These are phyloP conservation scores for Suricata suricatta DNA, from an alignment of 2,113 vertebrate species.

Conservation along the genomic window DNA sequence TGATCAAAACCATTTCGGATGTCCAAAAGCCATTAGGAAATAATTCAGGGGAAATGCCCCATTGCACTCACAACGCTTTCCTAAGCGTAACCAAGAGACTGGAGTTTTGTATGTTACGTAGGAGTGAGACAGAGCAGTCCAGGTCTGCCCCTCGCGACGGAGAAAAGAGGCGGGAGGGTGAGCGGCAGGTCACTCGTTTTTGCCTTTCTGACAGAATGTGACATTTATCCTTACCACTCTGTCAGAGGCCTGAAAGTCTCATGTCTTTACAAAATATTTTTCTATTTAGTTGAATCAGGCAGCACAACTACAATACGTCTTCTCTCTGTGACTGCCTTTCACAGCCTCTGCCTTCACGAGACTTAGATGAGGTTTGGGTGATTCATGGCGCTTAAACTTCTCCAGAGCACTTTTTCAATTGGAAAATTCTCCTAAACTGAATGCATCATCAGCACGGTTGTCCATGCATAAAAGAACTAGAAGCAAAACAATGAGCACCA, in stretches of 20 bases:
- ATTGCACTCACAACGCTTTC: background rate
- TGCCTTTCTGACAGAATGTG: constrained; percentile 60
- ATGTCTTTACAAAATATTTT: constrained; percentile 83
- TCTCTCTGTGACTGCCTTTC: constrained; percentile 82
- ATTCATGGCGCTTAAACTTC: constrained; percentile 88
- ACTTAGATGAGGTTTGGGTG: constrained; percentile 88
- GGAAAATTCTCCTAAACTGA: constrained; percentile 89
- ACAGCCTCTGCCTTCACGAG: constrained; percentile 84
- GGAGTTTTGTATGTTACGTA: background rate
- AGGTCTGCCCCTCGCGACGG: background rate
- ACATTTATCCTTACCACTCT: constrained; percentile 80
- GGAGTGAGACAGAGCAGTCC: background rate
- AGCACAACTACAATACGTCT: constrained; percentile 81
- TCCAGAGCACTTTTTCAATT: constrained; percentile 88
- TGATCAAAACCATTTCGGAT: background rate
- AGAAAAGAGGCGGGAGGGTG: background rate
- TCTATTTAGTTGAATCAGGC: constrained; percentile 85
- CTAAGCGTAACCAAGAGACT: background rate
- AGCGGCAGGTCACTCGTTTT: constrained; percentile 61
- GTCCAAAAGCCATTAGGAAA: background rate
- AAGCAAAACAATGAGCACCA: constrained; percentile 89
- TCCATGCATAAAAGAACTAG: constrained; percentile 90
- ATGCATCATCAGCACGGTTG: constrained; percentile 88
- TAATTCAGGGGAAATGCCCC: background rate
- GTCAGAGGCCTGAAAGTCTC: constrained; percentile 76